These are phyloP conservation scores for Axis porcinus DNA, from an alignment of 2,113 vertebrate species.

Conservation along the genomic window DNA sequence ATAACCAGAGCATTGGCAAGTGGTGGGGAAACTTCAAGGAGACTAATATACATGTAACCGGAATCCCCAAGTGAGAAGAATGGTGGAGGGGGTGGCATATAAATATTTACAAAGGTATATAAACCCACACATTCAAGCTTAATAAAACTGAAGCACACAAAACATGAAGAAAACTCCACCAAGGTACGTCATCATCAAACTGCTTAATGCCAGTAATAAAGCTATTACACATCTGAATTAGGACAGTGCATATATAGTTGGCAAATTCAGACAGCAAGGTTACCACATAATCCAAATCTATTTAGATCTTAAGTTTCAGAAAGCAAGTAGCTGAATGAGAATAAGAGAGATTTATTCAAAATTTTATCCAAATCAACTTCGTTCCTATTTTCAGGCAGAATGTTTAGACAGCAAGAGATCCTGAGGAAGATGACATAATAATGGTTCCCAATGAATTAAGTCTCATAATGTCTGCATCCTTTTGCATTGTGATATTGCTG, in stretches of 20 bases:
- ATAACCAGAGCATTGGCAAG: background rate
- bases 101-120: background rate
- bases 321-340: background rate
- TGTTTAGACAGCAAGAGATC: background rate
- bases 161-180: conserved; percentile 6
- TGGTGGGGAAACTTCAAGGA: background rate
- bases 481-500: background rate
- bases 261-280: background rate
- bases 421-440: background rate
- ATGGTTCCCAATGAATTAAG: background rate
- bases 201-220: background rate
- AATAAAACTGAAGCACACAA: background rate
- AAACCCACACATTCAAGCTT: background rate
- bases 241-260: background rate
- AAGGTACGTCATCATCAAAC: background rate
- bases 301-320: background rate
- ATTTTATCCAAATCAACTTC: background rate
- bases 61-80: background rate
- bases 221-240: background rate
- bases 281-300: background rate
- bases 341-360: background rate
- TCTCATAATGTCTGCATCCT: background rate
- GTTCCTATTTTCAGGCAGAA: background rate
- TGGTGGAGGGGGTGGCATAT: background rate
- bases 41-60: background rate